Percentiles rank a stretch among this genome's conserved stretches.
Evolutionary conservation across 2,113 vertebrate species (phyloP).

Genomic region (Theropithecus gelada): DNA sequence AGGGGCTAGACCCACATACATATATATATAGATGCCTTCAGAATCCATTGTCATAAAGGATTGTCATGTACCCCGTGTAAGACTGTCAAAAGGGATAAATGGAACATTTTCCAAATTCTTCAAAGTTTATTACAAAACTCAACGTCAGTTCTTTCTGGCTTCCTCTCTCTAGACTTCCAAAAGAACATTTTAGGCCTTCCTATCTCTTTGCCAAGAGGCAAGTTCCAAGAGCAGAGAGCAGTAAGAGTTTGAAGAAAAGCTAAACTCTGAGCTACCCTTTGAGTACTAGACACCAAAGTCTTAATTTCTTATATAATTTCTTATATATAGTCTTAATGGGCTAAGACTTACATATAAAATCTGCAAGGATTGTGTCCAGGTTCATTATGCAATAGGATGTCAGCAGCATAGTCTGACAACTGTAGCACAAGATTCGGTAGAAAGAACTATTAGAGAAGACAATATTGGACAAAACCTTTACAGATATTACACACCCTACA

Average conservation of each 20-base stretch:
- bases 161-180: neutral
- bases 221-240: slow-evolving; percentile 27
- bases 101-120: slow-evolving; percentile 37
- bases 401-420: neutral
- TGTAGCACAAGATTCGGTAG: neutral
- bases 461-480: neutral
- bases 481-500: neutral
- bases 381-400: neutral
- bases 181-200: neutral
- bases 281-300: neutral
- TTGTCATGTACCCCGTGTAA: neutral
- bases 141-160: slow-evolving; percentile 30
- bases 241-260: slow-evolving; percentile 20
- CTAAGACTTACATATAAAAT: neutral
- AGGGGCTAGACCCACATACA: neutral
- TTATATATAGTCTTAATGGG: neutral
- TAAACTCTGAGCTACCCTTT: slow-evolving; percentile 45
- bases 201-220: slow-evolving; percentile 19
- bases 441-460: neutral
- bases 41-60: neutral
- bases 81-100: slow-evolving; percentile 37
- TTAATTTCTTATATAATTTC: neutral
- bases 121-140: slow-evolving; percentile 32
- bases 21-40: neutral
- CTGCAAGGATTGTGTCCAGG: neutral